Percentiles rank a stretch among this genome's conserved stretches.
Conservation (phyloP, 2,888 invertebrate species). For the Drosophila engyochracea region DNA sequence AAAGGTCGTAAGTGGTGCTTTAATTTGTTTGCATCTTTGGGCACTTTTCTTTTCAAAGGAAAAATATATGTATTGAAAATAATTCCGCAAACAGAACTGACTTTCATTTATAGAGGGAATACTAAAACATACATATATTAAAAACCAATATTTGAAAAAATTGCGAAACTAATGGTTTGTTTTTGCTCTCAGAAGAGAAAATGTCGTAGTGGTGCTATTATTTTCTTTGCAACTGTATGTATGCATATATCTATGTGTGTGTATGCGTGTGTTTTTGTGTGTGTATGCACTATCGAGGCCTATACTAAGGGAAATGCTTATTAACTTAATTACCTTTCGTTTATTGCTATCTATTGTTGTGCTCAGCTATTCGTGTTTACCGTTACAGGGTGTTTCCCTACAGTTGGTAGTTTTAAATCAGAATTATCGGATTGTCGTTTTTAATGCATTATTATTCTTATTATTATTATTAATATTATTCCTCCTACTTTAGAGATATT, state of each 20-base stretch:
- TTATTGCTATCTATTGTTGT: slow-evolving; percentile 22
- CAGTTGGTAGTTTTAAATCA: background rate
- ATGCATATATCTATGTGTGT: background rate
- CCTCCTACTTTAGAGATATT: background rate
- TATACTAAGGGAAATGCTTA: slow-evolving; percentile 32
- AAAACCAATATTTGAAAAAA: too few relatives aligned
- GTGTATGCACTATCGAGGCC: background rate
- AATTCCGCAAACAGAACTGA: too few relatives aligned
- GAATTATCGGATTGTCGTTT: background rate
- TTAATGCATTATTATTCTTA: background rate
- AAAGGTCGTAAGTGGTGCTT: too few relatives aligned
- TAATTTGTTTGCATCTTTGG: too few relatives aligned
- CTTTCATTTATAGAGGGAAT: too few relatives aligned
- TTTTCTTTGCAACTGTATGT: background rate
- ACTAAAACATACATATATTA: too few relatives aligned
- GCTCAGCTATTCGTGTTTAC: slow-evolving; percentile 12
- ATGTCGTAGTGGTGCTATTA: too few relatives aligned
- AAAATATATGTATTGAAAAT: too few relatives aligned
- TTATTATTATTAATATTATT: background rate
- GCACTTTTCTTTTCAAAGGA: too few relatives aligned
- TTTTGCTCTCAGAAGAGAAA: too few relatives aligned
- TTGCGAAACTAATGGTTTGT: too few relatives aligned
- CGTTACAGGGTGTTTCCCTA: slow-evolving; percentile 14
- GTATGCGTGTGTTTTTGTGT: background rate
- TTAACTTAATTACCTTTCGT: slow-evolving; percentile 46